A percentile compares a stretch with the other conserved stretches of the same genome.
Evolutionary conservation across 2,113 vertebrate genomes (phyloP).

Genomic region (Mixornis gularis): DNA sequence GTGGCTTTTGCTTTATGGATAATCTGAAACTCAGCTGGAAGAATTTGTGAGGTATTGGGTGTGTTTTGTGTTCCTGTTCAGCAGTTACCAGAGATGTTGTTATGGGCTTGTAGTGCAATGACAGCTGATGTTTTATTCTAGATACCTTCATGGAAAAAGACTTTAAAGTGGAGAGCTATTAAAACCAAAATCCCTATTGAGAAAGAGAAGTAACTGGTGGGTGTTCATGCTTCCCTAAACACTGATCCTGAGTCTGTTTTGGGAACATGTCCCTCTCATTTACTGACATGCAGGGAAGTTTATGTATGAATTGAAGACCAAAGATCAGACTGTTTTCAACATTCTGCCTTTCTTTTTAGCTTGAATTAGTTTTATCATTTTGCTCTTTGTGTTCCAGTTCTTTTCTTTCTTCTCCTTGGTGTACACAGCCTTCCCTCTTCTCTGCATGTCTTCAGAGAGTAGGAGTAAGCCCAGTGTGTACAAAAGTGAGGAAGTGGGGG

Average conservation of each 20-base stretch:
- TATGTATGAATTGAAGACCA: background rate
- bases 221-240: background rate
- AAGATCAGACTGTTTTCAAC: background rate
- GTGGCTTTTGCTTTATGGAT: background rate
- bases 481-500: background rate
- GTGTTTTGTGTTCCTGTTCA: background rate
- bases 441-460: background rate
- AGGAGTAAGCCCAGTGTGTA: background rate
- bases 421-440: background rate
- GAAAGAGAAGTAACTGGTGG: background rate
- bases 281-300: background rate
- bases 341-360: background rate
- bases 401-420: background rate
- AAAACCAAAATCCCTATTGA: background rate
- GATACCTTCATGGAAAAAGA: background rate
- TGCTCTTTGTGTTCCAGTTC: background rate
- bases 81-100: background rate
- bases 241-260: background rate
- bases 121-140: background rate
- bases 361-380: fast-evolving
- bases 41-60: background rate
- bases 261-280: background rate
- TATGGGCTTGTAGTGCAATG: background rate
- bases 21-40: background rate
- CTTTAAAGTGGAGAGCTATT: background rate